Base-by-base conservation (phyloP, 2,797 vertebrate species). In the Pogoniulus pusillus region DNA sequence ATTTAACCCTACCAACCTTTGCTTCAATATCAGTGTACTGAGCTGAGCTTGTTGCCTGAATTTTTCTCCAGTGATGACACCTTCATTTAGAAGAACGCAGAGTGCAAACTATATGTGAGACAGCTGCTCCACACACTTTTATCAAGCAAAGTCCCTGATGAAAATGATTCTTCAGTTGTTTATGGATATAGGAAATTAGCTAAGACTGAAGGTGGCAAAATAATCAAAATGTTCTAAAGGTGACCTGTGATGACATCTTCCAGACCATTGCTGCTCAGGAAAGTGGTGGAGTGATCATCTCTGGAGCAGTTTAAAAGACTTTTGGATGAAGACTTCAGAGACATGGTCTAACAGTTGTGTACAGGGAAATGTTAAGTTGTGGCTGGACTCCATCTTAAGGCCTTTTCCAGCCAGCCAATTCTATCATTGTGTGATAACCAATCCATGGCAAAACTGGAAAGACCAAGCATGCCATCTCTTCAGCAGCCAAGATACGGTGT, bases 101-200 rank as follows among this genome's bases (percentile, higher is more conserved):
- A 22, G 23, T 16, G n/a, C 12, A 63, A 34, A 32, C 13, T n/a
- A 17, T 0, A 0, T 2, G 17, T 4, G 23, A 66, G 12, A 55
- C 18, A 49, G 11, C 17, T 41, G 64, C 51, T 78, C 27, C 49
- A 58, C 1, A 0, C 14, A 6, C 47, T 89, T 60, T 85, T 73
- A 62, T 8, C 14, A 60, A 55, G 11, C 3, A 2, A 83, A 76
- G 62, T 55, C 29, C 20, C 11, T 20, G 23, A 16, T 58, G n/a
- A 77, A 91, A 34, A 32, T 76, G 8, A 6, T 69, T 83, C 64
- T 91, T 93, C 29, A 26, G 22, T 12, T 86, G 75, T 77, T 82
- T 43, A 51, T 15, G 29, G 51, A 41, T 34, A 39, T 2, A 54
- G 16, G 29, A 85, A 81, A 62, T 7, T 4, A 74, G 32, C 64